phyloP scores from a whole-genome alignment of 2,888 invertebrate genomes.

The Sycophila texana region DNA sequence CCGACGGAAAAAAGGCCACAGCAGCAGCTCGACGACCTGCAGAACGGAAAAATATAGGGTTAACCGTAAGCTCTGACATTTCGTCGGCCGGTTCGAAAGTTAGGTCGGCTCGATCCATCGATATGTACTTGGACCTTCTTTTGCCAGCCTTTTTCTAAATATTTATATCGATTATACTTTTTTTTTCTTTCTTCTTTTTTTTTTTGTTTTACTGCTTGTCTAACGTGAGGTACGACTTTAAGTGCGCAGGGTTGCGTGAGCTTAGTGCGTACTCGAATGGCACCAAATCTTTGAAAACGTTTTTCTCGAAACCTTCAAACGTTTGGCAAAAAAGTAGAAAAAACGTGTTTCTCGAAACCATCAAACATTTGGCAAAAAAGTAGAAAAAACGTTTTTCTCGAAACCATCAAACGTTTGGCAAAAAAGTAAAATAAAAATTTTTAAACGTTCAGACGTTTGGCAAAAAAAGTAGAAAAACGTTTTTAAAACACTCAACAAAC shows the following conservation, averaged over 20 bases:
- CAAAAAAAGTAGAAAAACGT: too few relatives aligned
- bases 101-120: constrained; percentile 12
- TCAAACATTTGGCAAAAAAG: too few relatives aligned
- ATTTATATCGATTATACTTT: not conserved
- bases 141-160: not conserved
- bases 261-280: too few relatives aligned
- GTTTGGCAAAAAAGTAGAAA: not conserved
- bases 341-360: too few relatives aligned
- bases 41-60: not conserved
- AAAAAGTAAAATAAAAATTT: not conserved
- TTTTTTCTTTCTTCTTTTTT: not conserved
- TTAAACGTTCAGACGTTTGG: too few relatives aligned
- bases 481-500: too few relatives aligned
- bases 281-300: not conserved
- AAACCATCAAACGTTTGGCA: not conserved
- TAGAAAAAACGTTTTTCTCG: too few relatives aligned
- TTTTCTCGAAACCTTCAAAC: not conserved
- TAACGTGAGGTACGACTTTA: too few relatives aligned
- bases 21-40: not conserved
- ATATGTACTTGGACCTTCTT: not conserved
- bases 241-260: too few relatives aligned
- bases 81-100: constrained; percentile 11
- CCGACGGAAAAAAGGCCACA: not conserved
- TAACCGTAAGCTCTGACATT: constrained; percentile 11
- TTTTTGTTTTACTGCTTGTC: not conserved